These are phyloP conservation scores for Pantelozetes paolii DNA, from an alignment of 2,888 invertebrate genomes.

Conservation along the genomic window DNA sequence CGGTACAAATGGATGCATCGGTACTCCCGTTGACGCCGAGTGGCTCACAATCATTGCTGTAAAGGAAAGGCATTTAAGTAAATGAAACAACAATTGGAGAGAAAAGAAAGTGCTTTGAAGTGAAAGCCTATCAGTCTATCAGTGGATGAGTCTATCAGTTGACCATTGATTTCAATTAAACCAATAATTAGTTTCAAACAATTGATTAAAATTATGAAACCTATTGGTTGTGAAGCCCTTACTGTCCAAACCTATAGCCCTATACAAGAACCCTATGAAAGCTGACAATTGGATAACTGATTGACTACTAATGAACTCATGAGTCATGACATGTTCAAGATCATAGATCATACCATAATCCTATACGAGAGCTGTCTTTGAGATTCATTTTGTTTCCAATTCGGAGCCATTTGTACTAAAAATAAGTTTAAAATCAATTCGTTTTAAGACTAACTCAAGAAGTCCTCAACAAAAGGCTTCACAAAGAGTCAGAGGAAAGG, in stretches of 20 bases:
- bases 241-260: too few species aligned
- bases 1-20: constrained; percentile 43
- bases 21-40: constrained; percentile 37
- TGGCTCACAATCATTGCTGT: constrained; percentile 43
- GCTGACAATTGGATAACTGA: too few species aligned
- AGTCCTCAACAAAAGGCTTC: constrained; percentile 25
- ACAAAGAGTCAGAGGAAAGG: background rate
- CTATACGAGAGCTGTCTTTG: constrained; percentile 34
- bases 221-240: constrained; percentile 27
- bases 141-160: too few species aligned
- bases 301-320: background rate
- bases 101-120: too few species aligned
- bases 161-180: too few species aligned
- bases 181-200: too few species aligned
- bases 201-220: too few species aligned
- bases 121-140: too few species aligned
- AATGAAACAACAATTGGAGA: background rate
- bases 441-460: constrained; percentile 7
- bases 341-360: constrained; percentile 36
- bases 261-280: too few species aligned
- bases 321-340: too few species aligned
- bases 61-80: background rate
- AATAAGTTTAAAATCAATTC: background rate
- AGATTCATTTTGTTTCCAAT: constrained; percentile 37
- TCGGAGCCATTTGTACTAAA: constrained; percentile 23